Evolutionary conservation across 2,797 vertebrate genomes (phyloP).

Genomic region (Syndactyla subalaris): DNA sequence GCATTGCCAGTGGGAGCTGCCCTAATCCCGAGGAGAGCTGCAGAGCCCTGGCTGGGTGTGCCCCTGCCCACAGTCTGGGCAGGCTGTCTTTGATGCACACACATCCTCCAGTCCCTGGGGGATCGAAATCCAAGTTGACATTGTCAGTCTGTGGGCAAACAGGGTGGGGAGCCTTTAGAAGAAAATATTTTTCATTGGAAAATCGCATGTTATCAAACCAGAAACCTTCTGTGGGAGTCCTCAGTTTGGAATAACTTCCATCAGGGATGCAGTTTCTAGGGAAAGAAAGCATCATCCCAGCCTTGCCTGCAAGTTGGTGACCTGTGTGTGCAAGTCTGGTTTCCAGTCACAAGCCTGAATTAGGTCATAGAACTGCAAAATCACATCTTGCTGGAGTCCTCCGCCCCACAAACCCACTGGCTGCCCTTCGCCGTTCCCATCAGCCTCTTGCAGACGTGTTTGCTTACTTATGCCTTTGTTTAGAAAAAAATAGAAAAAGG

Average conservation of each 20-base stretch:
- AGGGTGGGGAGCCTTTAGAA: not conserved
- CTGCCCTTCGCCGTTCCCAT: not conserved
- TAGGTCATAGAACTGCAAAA: not conserved
- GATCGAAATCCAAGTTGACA: not conserved
- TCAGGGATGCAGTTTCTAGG: not conserved
- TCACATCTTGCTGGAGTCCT: not conserved
- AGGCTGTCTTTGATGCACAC: not conserved
- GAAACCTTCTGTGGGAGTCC: not conserved
- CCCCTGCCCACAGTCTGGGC: not conserved
- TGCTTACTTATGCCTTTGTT: conserved; percentile 31
- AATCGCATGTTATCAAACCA: not conserved
- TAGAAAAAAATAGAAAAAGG: not conserved
- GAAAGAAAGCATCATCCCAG: not conserved
- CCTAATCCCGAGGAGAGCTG: not conserved
- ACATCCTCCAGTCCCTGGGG: not conserved
- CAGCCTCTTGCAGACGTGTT: not conserved
- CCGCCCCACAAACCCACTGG: not conserved
- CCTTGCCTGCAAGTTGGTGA: not conserved
- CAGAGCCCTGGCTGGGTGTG: not conserved
- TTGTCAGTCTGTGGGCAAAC: not conserved
- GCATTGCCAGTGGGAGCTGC: not conserved
- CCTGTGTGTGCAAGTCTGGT: not conserved
- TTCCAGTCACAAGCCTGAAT: not conserved
- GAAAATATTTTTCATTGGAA: conserved; percentile 3
- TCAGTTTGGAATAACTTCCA: not conserved